Conservation (phyloP, 2,888 invertebrate genomes). For the Mamestra brassicae region DNA sequence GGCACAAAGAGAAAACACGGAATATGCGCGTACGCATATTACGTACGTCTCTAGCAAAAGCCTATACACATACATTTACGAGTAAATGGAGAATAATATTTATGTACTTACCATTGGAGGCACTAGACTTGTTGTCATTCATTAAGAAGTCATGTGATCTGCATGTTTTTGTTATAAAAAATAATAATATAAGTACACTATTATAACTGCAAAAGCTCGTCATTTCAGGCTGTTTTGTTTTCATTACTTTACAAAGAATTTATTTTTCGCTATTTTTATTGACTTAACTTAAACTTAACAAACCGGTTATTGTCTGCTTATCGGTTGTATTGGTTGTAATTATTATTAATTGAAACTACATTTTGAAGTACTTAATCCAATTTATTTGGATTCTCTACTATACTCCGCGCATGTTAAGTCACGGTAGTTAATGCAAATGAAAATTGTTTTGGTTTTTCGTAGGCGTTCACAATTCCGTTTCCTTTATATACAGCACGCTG, state of each 20-base stretch:
- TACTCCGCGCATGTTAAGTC: not conserved
- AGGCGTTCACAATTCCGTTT: not conserved
- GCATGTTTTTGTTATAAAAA: not conserved
- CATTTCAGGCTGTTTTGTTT: not conserved
- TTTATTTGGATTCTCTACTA: not conserved
- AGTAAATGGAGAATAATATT: too few relatives aligned
- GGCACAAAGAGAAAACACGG: too few relatives aligned
- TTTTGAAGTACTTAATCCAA: not conserved
- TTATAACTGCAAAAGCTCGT: not conserved
- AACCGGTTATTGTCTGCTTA: too few relatives aligned
- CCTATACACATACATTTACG: too few relatives aligned
- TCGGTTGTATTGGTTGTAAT: not conserved
- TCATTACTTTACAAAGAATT: not conserved
- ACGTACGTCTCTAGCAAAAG: too few relatives aligned
- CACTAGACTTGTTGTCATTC: too few relatives aligned
- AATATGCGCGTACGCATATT: too few relatives aligned
- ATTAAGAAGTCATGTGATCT: too few relatives aligned
- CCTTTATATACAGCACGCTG: conserved; percentile 2
- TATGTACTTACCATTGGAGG: not conserved
- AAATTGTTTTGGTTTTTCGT: not conserved
- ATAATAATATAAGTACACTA: conserved; percentile 3
- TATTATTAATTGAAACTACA: not conserved
- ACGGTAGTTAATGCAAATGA: not conserved
- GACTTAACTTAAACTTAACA: not conserved
- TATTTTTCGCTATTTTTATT: not conserved